Base-by-base conservation (phyloP, 2,888 invertebrate species). In the Polydrusus tereticollis region DNA sequence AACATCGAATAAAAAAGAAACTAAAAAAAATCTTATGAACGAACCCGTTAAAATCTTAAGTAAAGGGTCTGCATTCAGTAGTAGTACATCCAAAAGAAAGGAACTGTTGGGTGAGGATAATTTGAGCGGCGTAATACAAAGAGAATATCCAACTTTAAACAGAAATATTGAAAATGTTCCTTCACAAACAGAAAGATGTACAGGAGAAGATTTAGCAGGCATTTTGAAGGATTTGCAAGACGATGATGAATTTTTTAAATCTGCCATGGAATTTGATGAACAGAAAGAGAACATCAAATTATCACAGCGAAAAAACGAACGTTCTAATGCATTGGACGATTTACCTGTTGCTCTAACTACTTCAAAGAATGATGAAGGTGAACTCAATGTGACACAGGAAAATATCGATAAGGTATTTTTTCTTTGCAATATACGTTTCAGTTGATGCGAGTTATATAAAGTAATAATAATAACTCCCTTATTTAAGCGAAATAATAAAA, bases 1-100 rank as follows among this genome's bases (percentile, higher is more conserved):
- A 10, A 2, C 7, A 23, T 59, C 52, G 6, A 58, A 50, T 38
- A 50, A 50, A 52, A 45, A 21, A 36, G 65, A 70, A 12, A 4
- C 23, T 43, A 55, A 50, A n/a, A 57, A 67, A 52, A 10, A 58
- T 14, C 18, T 2, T 16, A 36, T 36, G n/a, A 45, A 70, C 0
- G 57, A 18, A 29, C 62, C 57, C 1, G 12, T 60, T 41, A 29
- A 71, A 52, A 66, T 70, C 26, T n/a, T 70, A 57, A 66, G 67
- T 23, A 73, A 62, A 38, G 68, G 58, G 10, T 47, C 47, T 1
- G 62, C 36, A 23, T 16, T 10, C 1, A 62, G n/a, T 29, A 23
- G 29, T n/a, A 64, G 26, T 20, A 55, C 47, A 5, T 60, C 60
- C 20, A 41, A 21, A 41, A 59, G 21, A 58, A 29, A 18, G 1